These are phyloP conservation scores for Bubo scandiacus DNA, from an alignment of 2,113 vertebrate species.

Conservation along the genomic window DNA sequence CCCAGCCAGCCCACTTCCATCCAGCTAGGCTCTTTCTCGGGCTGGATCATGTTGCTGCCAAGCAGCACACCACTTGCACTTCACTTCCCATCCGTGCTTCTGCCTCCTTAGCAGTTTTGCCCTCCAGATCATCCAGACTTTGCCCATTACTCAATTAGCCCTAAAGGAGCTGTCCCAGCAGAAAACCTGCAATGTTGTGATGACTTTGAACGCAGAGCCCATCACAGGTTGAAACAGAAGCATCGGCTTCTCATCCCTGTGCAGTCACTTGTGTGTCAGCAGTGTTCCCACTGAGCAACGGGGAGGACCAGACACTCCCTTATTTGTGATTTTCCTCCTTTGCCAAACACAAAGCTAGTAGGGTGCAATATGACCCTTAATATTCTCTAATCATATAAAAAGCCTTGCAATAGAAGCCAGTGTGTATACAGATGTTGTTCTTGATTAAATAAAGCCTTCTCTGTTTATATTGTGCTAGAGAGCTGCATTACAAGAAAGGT, in stretches of 20 bases:
- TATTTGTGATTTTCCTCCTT: background rate
- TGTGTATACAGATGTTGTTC: background rate
- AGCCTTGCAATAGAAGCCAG: background rate
- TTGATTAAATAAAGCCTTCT: background rate
- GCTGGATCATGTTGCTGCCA: accelerated
- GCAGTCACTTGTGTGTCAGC: background rate
- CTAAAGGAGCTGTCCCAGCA: background rate
- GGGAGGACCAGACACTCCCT: background rate
- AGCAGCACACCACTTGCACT: accelerated
- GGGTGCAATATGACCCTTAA: background rate
- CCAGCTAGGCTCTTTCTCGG: background rate
- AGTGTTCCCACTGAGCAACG: background rate
- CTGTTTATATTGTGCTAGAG: background rate
- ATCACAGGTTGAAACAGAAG: background rate
- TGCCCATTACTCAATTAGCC: background rate
- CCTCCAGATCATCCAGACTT: background rate
- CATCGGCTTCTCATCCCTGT: background rate
- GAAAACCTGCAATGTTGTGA: background rate
- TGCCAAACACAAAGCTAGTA: background rate
- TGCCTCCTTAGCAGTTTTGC: background rate
- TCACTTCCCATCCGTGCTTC: background rate
- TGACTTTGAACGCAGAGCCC: background rate
- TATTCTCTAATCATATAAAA: background rate
- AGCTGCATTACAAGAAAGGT: background rate
- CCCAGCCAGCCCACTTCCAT: background rate